Conservation (phyloP, 1,140 invertebrate species). For the Tetramorium parvispinum region DNA sequence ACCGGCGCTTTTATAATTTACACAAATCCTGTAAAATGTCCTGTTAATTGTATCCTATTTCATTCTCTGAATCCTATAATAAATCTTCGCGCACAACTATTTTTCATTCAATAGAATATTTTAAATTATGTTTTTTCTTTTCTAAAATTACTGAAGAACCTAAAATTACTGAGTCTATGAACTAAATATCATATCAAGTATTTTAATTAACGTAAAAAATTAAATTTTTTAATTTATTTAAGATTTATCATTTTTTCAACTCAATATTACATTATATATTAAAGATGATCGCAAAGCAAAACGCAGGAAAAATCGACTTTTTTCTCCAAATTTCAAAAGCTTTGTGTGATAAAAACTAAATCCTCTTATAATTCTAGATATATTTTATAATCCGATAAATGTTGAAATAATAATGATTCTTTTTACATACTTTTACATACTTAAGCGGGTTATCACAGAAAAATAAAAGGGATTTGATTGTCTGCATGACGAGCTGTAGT, state of each 20-base stretch:
- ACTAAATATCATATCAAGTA: not conserved
- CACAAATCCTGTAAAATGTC: constrained; percentile 6
- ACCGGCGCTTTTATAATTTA: not conserved
- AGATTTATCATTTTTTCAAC: not conserved
- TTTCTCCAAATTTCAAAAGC: not conserved
- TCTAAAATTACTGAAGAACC: not conserved
- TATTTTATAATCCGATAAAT: not conserved
- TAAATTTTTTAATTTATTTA: not conserved
- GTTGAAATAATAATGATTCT: constrained; percentile 2
- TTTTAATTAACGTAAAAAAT: not conserved
- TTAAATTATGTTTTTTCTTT: not conserved
- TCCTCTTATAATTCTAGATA: not conserved
- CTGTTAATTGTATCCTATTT: not conserved
- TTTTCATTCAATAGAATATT: not conserved
- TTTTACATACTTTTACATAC: not conserved
- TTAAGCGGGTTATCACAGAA: no score
- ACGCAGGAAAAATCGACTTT: not conserved
- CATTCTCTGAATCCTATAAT: not conserved
- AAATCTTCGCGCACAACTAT: not conserved
- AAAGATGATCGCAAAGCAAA: not conserved
- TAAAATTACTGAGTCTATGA: not conserved
- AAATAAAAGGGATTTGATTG: constrained; percentile 16
- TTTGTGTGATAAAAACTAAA: not conserved
- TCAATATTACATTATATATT: not conserved
- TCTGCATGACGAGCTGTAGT: constrained; percentile 34